phyloP scores from a whole-genome alignment of 2,888 invertebrate species.

The Plusia festucae region DNA sequence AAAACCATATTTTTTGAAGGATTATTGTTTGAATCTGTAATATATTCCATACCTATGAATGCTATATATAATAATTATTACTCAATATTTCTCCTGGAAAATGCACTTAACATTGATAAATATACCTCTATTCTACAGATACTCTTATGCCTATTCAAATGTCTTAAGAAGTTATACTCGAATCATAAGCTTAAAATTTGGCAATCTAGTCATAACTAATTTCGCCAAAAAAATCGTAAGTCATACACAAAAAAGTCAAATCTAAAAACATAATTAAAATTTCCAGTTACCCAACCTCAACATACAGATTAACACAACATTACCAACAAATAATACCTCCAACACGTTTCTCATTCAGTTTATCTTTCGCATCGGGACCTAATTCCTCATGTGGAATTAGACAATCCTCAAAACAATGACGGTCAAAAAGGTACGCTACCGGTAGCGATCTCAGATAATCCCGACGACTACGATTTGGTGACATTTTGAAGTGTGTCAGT shows the following conservation, averaged over 20 bases:
- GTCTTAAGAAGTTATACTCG: slow-evolving; percentile 13
- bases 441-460: slow-evolving; percentile 80
- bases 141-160: too few species aligned
- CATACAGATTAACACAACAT: slow-evolving; percentile 7
- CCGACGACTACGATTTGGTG: slow-evolving; percentile 80
- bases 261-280: neutral
- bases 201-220: neutral
- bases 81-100: too few species aligned
- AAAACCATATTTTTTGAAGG: too few species aligned
- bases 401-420: slow-evolving; percentile 68
- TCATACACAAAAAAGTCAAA: too few species aligned
- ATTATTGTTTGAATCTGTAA: too few species aligned
- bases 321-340: slow-evolving; percentile 51
- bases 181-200: slow-evolving; percentile 3
- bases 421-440: slow-evolving; percentile 62
- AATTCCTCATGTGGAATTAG: slow-evolving; percentile 67
- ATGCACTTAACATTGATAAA: too few species aligned
- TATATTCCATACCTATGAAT: too few species aligned
- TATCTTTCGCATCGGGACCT: slow-evolving; percentile 54
- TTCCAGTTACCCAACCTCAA: slow-evolving; percentile 15
- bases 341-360: slow-evolving; percentile 60
- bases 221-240: neutral
- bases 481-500: slow-evolving; percentile 89
- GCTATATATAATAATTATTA: too few species aligned
- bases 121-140: too few species aligned